Evolutionary conservation across 2,888 invertebrate genomes (phyloP), one percentile per base, ranked within the genome.

Genomic region (Arrhopalites spinosus): DNA sequence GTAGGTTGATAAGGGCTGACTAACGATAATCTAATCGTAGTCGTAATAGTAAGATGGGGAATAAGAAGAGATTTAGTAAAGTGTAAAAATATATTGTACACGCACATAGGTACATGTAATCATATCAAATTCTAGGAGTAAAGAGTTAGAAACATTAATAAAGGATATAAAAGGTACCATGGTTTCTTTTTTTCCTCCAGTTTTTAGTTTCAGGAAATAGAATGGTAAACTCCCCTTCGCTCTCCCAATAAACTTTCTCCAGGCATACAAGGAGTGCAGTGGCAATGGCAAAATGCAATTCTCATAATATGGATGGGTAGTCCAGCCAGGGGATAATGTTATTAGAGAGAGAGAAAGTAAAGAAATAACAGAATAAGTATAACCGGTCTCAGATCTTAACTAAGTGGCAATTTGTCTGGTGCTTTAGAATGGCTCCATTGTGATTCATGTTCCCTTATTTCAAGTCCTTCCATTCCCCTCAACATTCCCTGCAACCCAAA

Each of bases 361-460:
- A 73, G 77, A 47, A 73, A 74, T 71, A 77, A 74, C 70, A 74
- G 74, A 77, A 70, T 74, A 69, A 68, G 71, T 36, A 36, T 36
- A 75, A 77, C 75, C 77, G 11, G 36, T 36, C 36, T 36, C 36
- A 36, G 36, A 74, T 75, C 75, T 77, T 77, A 75, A 73, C 77
- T 75, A 77, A 77, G 77, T 77, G 77, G 75, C 77, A 77, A 77
- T 77, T 77, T 77, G 77, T 73, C 67, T 73, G 73, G 68, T 75
- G 73, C 64, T 72, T 45, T 72, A 66, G 72, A 77, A 77, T 75
- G 75, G 77, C 69, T 72, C 77, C 75, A 69, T 77, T 77, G 77
- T 73, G 77, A 77, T 75, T 75, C 75, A 71, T 71, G 36, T 61
- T 74, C 74, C 70, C 70, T 77, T 64, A 50, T 68, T 27, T 50